Base-by-base conservation (phyloP, 2,797 vertebrate genomes). In the Tauraco hartlaubi region DNA sequence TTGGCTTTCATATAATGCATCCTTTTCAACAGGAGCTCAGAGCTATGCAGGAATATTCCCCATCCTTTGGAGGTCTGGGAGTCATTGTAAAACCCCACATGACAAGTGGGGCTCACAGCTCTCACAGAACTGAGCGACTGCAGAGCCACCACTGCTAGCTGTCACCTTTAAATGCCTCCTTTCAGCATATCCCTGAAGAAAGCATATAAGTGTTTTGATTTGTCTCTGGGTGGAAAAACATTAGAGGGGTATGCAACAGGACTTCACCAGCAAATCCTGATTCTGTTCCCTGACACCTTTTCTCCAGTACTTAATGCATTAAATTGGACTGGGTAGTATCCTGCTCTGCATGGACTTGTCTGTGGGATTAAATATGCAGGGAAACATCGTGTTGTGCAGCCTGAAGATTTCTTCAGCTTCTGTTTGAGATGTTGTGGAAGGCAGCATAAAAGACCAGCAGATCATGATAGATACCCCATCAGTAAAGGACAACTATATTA, bases 401-500 rank as follows among this genome's bases (percentile, higher is more conserved):
- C 31, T 79, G 33, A 78, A 48, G 13, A 63, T 63, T 73, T 82
- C 37, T 88, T 61, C 74, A 59, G 23, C 10, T 80, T 81, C 51
- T 52, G 10, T 79, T 92, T 79, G 71, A 77, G 63, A 7, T 31
- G 23, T 19, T 68, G 26, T 33, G 12, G 66, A 88, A 87, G 28
- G 43, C 22, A 78, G 13, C 11, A 31, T 37, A 20, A 90, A 85
- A 82, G n/a, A 39, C 25, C n/a, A 67, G 33, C 21, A 82, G 76
- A 79, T 64, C 12, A n/a, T 81, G 33, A 95, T 26, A 80, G n/a
- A 90, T 71, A 73, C 2, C 35, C 31, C 22, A 33, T 71, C 94
- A 86, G 81, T 85, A 94, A 94, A 91, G 41, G 64, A 95, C 28
- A 35, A 85, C 31, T 76, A 13, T 85, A 83, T 85, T 94, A 94